Evolutionary conservation across 2,797 vertebrate genomes (phyloP).

Genomic region (Pseudomugil tenellus): DNA sequence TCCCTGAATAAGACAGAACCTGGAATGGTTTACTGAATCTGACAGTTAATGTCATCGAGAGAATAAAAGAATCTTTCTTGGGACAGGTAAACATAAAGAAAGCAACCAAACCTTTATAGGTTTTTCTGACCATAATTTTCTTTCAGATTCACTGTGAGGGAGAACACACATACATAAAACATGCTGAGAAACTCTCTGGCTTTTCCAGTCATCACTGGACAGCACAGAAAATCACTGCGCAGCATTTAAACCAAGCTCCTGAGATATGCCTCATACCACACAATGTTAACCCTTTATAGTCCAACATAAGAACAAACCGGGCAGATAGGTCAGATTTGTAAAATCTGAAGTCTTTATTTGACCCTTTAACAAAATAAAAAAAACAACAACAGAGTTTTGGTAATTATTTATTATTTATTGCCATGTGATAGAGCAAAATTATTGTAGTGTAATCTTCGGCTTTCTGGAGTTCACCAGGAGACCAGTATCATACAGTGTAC

Average conservation of each 20-base stretch:
- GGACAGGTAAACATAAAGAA: neutral
- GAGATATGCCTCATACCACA: too few relatives aligned
- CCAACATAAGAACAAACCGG: too few relatives aligned
- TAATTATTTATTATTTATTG: too few relatives aligned
- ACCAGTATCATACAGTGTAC: too few relatives aligned
- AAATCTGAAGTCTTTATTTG: too few relatives aligned
- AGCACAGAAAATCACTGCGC: neutral
- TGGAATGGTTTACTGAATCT: conserved; percentile 11
- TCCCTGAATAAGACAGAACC: conserved; percentile 11
- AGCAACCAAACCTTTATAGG: neutral
- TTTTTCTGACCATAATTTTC: conserved; percentile 46
- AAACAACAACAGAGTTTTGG: too few relatives aligned
- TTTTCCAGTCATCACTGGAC: neutral
- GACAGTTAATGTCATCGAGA: conserved; percentile 11
- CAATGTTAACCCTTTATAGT: too few relatives aligned
- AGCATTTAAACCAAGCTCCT: neutral
- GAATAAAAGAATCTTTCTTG: conserved; percentile 3
- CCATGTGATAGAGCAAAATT: too few relatives aligned
- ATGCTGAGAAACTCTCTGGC: conserved; percentile 10
- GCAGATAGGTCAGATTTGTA: too few relatives aligned
- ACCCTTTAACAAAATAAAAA: too few relatives aligned
- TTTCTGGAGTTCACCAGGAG: too few relatives aligned
- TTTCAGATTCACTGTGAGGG: conserved; percentile 13
- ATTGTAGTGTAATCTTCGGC: too few relatives aligned
- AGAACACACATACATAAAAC: conserved; percentile 42